phyloP scores from a whole-genome alignment of 2,113 vertebrate genomes.

The Beaufortia kweichowensis region DNA sequence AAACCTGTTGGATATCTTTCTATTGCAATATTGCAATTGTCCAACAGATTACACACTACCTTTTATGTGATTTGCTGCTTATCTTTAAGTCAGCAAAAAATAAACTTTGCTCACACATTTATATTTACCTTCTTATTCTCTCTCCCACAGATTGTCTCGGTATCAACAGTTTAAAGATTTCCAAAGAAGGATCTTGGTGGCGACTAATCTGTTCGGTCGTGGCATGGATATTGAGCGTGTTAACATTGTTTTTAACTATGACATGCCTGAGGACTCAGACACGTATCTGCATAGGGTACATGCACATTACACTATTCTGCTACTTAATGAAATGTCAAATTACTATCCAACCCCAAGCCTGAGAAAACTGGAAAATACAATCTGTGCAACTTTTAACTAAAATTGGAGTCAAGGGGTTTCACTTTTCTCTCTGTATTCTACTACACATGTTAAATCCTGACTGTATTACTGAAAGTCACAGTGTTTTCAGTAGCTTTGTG shows the following conservation, averaged over 20 bases:
- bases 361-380: background rate
- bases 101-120: too few species aligned
- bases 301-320: background rate
- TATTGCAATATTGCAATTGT: too few species aligned
- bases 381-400: background rate
- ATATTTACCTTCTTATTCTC: background rate
- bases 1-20: too few species aligned
- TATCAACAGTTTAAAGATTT: conserved; percentile 92
- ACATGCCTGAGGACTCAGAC: conserved; percentile 89
- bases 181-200: conserved; percentile 84
- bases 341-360: background rate
- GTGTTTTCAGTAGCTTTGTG: too few species aligned
- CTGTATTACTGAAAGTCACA: too few species aligned
- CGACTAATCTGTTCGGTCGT: conserved; percentile 88
- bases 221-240: conserved; percentile 90
- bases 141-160: conserved; percentile 73
- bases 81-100: too few species aligned
- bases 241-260: conserved; percentile 89
- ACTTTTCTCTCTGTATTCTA: too few species aligned
- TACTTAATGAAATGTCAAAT: background rate
- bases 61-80: too few species aligned
- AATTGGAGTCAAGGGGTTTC: too few species aligned
- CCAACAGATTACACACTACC: too few species aligned
- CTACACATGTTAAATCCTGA: too few species aligned
- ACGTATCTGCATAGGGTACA: conserved; percentile 86